phyloP scores from a whole-genome alignment of 1,140 invertebrate species.

The Geopemphigus sp. region DNA sequence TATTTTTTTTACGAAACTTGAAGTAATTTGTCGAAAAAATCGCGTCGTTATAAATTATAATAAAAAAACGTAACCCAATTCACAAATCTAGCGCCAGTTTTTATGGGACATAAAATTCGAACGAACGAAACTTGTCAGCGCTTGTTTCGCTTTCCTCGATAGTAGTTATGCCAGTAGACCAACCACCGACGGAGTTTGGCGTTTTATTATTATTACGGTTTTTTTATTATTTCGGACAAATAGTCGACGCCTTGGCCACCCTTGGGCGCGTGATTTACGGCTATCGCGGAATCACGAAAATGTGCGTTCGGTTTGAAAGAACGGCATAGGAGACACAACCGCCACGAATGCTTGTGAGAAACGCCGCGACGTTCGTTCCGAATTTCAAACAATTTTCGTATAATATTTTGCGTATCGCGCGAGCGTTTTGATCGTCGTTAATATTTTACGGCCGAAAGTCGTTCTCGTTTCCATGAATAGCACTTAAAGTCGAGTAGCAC shows the following conservation, averaged over 20 bases:
- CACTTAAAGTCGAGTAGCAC: background rate
- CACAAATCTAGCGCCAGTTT: background rate
- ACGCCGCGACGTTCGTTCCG: background rate
- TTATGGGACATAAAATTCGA: constrained; percentile 25
- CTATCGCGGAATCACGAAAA: constrained; percentile 1
- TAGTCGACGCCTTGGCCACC: background rate
- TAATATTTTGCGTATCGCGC: background rate
- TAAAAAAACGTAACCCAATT: background rate
- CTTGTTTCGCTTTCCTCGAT: constrained; percentile 9
- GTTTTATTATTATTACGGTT: constrained; percentile 27
- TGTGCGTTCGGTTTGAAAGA: background rate
- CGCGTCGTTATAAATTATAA: background rate
- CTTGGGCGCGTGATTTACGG: constrained; percentile 27
- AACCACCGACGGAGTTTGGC: background rate
- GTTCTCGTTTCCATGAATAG: background rate
- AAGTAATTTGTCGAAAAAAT: background rate
- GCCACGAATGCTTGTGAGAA: background rate
- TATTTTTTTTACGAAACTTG: too few relatives aligned
- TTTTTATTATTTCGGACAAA: constrained; percentile 45
- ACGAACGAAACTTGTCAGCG: constrained; percentile 23
- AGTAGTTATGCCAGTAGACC: constrained; percentile 11
- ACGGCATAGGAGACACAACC: background rate
- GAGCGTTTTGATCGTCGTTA: background rate
- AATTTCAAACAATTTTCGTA: background rate
- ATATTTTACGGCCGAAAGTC: background rate